Base-by-base conservation (phyloP, 2,888 invertebrate species). In the Helleia helle region DNA sequence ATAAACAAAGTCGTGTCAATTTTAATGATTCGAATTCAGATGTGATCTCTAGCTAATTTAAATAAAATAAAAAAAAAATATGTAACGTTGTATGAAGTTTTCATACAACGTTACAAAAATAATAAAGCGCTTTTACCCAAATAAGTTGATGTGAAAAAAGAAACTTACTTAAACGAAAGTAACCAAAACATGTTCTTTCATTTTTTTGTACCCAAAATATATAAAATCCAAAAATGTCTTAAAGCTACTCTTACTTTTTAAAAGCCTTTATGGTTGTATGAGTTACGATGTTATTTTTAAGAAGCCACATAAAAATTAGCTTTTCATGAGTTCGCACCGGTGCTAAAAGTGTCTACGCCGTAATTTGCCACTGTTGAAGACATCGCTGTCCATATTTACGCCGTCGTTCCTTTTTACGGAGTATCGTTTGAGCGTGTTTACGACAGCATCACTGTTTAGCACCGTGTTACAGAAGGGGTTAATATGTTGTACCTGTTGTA, bases 331-430 rank as follows among this genome's bases (percentile, higher is more conserved):
- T 52, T 54, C 49, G 47, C 38, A 45, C 48, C 47, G 40, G 37
- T 46, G 55, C 55, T 64, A 59, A 62, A 62, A 62, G 62, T 57
- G 46, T 61, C 64, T 66, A 64, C 58, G 56, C 53, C 52, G 47
- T 50, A 44, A 56, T 51, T 49, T 49, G 36, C 50, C 62, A 55
- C 17, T 46, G 51, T 40, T 50, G 51, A 62, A 69, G 71, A 70
- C 75, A 73, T 75, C 62, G 71, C 65, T 69, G 77, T 72, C 76
- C 67, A 68, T 79, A 71, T 84, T 84, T 83, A 83, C 71, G 50
- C 67, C 54, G 62, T 71, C 79, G 69, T 84, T 71, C 62, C 68
- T 72, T 84, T 84, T 83, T 81, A 84, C 70, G 70, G 42, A 68
- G 63, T 53, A 58, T 65, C 65, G 61, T 79, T 71, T 49, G 51